Conservation (phyloP, 2,113 vertebrate genomes). For the Spilogale gracilis region DNA sequence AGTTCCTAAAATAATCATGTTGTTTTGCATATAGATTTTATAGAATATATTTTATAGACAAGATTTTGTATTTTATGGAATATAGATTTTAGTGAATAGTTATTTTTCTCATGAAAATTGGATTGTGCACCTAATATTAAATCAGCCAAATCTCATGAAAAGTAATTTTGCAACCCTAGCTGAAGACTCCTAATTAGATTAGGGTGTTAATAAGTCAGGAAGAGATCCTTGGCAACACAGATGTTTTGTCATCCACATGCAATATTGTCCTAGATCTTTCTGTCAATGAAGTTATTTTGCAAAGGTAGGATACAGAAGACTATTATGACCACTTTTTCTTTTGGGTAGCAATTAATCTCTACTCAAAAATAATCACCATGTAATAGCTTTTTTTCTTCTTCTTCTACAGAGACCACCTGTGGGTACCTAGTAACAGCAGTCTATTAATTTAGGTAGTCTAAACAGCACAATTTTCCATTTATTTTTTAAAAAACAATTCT, state of each 20-base stretch:
- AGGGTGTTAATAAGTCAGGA: constrained; percentile 79
- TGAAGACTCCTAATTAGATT: constrained; percentile 87
- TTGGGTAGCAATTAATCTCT: constrained; percentile 75
- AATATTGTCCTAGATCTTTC: constrained; percentile 74
- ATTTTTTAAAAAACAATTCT: neutral
- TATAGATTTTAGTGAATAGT: constrained; percentile 79
- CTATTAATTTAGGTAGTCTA: neutral
- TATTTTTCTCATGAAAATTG: constrained; percentile 71
- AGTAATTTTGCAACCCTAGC: constrained; percentile 82
- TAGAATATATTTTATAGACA: neutral
- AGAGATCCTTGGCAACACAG: constrained; percentile 77
- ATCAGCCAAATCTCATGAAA: constrained; percentile 82
- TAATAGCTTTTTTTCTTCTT: constrained; percentile 65
- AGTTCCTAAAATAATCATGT: constrained; percentile 82
- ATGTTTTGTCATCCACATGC: constrained; percentile 82
- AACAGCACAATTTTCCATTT: neutral
- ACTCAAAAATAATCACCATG: constrained; percentile 75
- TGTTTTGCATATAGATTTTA: constrained; percentile 80
- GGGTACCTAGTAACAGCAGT: neutral
- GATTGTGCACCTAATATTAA: constrained; percentile 50
- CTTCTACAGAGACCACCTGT: constrained; percentile 72
- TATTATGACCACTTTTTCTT: constrained; percentile 49
- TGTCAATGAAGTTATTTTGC: constrained; percentile 66
- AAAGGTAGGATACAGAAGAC: constrained; percentile 68
- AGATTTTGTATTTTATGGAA: constrained; percentile 63